Evolutionary conservation across 1,140 invertebrate genomes (phyloP), one percentile per base, ranked within the genome.

Genomic region (Epicauta chinensis): DNA sequence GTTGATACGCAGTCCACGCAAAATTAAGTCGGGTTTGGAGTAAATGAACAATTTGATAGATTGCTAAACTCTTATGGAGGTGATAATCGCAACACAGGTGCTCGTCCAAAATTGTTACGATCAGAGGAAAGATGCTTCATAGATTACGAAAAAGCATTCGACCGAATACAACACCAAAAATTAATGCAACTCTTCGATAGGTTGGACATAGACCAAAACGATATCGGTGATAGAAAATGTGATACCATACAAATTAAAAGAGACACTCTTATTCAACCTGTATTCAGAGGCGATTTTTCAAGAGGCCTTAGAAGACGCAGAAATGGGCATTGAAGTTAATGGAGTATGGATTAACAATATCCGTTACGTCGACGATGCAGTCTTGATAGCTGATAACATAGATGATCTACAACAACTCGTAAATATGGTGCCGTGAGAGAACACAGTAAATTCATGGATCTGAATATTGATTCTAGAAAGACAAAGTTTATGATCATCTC

Each of bases 351-450:
- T 30, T 10, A 30, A 30, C 29, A 30, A 30, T 10, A 30, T 30
- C 4, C 29, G 53, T 16, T 61, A 62, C 42, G 58, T 55, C 10
- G 59, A 63, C 37, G 55, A 65, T 32, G 56, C 55, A n/a, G 55
- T 54, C 10, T 42, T 60, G 10, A 40, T 58, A 23, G 56, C 53
- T 38, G 46, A 49, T 34, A 53, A 36, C 5, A 15, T 50, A n/a
- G 35, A 49, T 42, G 58, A 52, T 9, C 44, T 57, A 23, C 58
- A 59, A 45, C 16, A 17, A 12, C 39, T 59, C 16, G 17, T 53
- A 14, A 16, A 40, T 40, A 16, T n/a, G 34, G 53, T 41, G 13
- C 5, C 14, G 41, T 59, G n/a, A 34, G 43, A 17, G 16, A 35
- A 15, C 36, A 4, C 16, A 53, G 36, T 43, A 45, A 59, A 30